Evolutionary conservation across 2,888 invertebrate species (phyloP).

Genomic region (Alloplasta piceator): DNA sequence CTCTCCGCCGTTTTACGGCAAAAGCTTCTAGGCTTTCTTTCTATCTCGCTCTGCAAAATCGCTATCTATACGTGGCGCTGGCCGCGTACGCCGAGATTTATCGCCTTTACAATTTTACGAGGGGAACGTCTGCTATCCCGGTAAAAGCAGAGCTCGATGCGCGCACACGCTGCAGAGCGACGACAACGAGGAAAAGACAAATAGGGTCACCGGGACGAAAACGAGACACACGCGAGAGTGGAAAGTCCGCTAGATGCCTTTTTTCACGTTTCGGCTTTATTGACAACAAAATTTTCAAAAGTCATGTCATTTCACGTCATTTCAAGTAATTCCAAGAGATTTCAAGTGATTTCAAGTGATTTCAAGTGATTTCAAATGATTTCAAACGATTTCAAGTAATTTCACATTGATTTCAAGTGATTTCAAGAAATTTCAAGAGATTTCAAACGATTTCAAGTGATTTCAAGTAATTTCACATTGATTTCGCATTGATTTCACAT

Average conservation of each 20-base stretch:
- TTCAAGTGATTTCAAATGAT: too few species aligned
- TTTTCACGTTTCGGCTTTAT: conserved; percentile 6
- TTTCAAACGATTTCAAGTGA: too few species aligned
- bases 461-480: too few species aligned
- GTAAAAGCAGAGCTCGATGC: conserved; percentile 36
- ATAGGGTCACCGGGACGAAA: conserved; percentile 53
- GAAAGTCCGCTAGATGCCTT: conserved; percentile 23
- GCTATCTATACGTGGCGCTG: conserved; percentile 17
- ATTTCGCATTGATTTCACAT: too few species aligned
- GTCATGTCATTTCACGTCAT: too few species aligned
- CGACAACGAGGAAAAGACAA: conserved; percentile 43
- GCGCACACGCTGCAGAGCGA: conserved; percentile 6
- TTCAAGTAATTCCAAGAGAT: too few species aligned
- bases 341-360: too few species aligned
- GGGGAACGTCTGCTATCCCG: conserved; percentile 39
- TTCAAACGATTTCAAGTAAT: too few species aligned
- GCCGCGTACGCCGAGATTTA: conserved; percentile 40
- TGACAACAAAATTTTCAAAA: neutral
- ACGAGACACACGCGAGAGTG: conserved; percentile 25
- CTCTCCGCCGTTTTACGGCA: conserved; percentile 12
- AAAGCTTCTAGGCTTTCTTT: conserved; percentile 21
- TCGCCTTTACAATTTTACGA: conserved; percentile 56
- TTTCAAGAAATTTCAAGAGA: too few species aligned
- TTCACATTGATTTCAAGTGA: too few species aligned
- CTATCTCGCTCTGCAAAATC: neutral